Evolutionary conservation across 1,140 invertebrate genomes (phyloP), one percentile per base, ranked within the genome.

Genomic region (Drosophila pectinifera): DNA sequence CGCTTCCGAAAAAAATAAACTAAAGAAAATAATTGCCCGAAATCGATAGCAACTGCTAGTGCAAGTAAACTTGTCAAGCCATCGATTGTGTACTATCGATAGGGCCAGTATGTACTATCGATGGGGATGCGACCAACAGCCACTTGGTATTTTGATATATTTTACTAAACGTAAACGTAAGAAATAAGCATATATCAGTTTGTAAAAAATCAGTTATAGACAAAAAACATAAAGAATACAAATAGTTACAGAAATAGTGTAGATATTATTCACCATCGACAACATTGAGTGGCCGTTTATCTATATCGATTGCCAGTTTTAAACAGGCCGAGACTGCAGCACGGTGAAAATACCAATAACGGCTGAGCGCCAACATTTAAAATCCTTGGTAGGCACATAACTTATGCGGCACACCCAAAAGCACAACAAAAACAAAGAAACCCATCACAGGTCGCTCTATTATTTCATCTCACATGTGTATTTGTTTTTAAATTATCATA

Each of bases 401-500:
- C n/a, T 5, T 0, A 24, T 6, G 11, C 3, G 6, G 31, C 20
- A 5, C 7, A 8, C n/a, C n/a, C 10, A 6, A 49, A 3, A 16
- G 8, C 18, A 20, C 16, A 5, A 20, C 11, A 36, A 45, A 45
- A 11, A 2, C 10, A 46, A 45, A n/a, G 11, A 20, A 31, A 31
- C 28, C 28, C 26, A 31, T 31, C 16, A 31, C 10, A 11, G 46
- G 26, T 11, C 4, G 16, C 28, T 0, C 6, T 53, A 53, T 53
- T 53, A 41, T 41, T 61, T 48, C 38, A 24, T 63, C 58, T 63
- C 57, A 67, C 57, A 63, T 57, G 46, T 70, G 26, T 67, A 56
- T 46, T 65, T 43, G 36, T 70, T 46, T 64, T 68, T 67, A 51
- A 51, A 76, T 76, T 67, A 75, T 57, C 62, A 76, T 76, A 76